Evolutionary conservation across 37 sponge, comb jelly and placozoan species (phyloP), one percentile per base, ranked within the genome.

Genomic region (Halisarca cf. caerulea): DNA sequence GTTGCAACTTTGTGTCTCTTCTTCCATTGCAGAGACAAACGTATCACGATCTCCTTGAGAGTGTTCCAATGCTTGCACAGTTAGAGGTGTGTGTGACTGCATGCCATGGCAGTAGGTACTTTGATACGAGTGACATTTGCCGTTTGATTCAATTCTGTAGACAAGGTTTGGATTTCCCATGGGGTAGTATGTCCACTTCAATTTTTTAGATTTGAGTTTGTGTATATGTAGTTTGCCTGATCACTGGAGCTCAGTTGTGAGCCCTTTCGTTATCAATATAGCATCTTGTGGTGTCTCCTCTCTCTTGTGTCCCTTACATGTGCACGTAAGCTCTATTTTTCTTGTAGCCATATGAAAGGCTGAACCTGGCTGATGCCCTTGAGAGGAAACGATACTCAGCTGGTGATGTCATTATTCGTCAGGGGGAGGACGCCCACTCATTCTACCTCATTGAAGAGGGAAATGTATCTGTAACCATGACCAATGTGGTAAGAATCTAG

Each of bases 361-460:
- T 89, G 82, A 89, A 84, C 28, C 59, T 92, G 6, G 92, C 92
- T 39, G 92, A 92, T 89, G 89, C 89, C 2, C 69, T 89, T n/a
- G 82, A 85, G 43, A 72, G 88, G 47, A 78, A 39, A n/a, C 30
- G 42, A 21, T 92, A 77, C 44, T 35, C 28, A 28, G 79, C 80
- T 82, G 89, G 89, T 3, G 89, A 89, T 24, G 42, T 70, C 54
- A 86, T 92, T 70, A 39, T 84, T 27, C 59, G 73, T 38, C 82
- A 96, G 94, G 92, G 95, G 51, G 98, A 95, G 54, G 66, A 66
- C 11, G 95, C 98, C 24, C 86, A 85, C 30, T 73, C 85, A 0
- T 97, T 97, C 92, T 97, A 86, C 78, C 73, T 97, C 32, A 89
- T 97, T 43, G 98, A 95, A 68, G 73, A 85, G 4, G 98, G 98